phyloP scores from a whole-genome alignment of 2,888 invertebrate species.

The Melangyna quadrimaculata region DNA sequence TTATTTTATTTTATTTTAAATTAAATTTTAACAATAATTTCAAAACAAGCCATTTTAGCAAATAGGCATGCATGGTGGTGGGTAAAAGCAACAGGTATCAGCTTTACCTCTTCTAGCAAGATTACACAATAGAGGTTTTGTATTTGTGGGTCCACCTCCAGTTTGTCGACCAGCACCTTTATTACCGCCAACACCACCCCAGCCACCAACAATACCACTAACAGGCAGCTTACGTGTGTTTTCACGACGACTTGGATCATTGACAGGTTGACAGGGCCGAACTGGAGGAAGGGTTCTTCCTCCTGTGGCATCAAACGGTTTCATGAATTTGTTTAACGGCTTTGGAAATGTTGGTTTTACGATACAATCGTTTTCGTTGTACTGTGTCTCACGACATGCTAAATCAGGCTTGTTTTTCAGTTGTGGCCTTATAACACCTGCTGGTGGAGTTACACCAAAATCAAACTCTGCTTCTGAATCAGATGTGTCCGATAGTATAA shows the following conservation, averaged over 20 bases:
- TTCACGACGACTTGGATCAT: background rate
- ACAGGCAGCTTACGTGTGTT: background rate
- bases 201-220: constrained; percentile 4
- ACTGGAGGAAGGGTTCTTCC: background rate
- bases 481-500: constrained; percentile 78
- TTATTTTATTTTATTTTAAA: background rate
- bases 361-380: constrained; percentile 82
- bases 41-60: constrained; percentile 11
- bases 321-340: constrained; percentile 75
- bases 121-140: constrained; percentile 36
- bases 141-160: constrained; percentile 13
- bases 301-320: constrained; percentile 57
- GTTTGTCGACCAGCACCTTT: constrained; percentile 11
- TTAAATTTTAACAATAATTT: background rate
- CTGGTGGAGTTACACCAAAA: constrained; percentile 88
- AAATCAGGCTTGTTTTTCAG: constrained; percentile 82
- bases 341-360: constrained; percentile 74
- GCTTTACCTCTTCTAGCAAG: constrained; percentile 46
- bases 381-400: constrained; percentile 84
- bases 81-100: background rate
- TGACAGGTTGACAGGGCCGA: background rate
- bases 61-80: constrained; percentile 17
- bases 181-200: constrained; percentile 36
- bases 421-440: constrained; percentile 85
- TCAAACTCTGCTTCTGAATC: constrained; percentile 85